A percentile compares a stretch with the other conserved stretches of the same genome.
Evolutionary conservation across 2,888 invertebrate genomes (phyloP).

Genomic region (Platerodrilus igneus): DNA sequence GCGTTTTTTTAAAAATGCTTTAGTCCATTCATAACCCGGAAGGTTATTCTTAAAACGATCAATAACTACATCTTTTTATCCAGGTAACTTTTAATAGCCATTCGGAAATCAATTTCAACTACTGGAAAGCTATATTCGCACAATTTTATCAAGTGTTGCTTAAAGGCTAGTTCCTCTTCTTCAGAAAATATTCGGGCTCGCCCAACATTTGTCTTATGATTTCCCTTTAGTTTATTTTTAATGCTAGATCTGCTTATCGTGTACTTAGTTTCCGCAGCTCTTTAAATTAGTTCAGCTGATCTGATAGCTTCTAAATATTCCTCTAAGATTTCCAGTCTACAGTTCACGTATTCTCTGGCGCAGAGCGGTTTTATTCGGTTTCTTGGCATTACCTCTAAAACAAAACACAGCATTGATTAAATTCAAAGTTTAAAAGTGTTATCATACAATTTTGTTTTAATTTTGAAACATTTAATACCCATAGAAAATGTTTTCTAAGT

Average conservation of each 20-base stretch:
- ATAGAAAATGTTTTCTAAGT: background rate
- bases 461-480: background rate
- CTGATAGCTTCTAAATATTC: background rate
- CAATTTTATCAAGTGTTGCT: background rate
- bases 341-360: background rate
- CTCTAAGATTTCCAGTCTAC: background rate
- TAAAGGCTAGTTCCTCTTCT: background rate
- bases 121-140: too few relatives aligned
- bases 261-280: background rate
- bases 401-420: background rate
- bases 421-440: background rate
- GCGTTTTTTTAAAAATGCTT: too few relatives aligned
- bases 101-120: too few relatives aligned
- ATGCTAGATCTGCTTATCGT: background rate
- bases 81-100: too few relatives aligned
- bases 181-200: background rate
- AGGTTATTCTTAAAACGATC: too few relatives aligned
- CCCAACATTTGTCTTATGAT: background rate
- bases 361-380: background rate
- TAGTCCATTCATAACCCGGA: too few relatives aligned
- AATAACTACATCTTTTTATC: too few relatives aligned
- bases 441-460: background rate
- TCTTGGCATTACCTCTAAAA: background rate
- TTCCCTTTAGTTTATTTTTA: background rate
- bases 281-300: background rate